Percentiles rank a stretch among this genome's conserved stretches.
Evolutionary conservation across 2,888 invertebrate species (phyloP).

Genomic region (Acronicta alni): DNA sequence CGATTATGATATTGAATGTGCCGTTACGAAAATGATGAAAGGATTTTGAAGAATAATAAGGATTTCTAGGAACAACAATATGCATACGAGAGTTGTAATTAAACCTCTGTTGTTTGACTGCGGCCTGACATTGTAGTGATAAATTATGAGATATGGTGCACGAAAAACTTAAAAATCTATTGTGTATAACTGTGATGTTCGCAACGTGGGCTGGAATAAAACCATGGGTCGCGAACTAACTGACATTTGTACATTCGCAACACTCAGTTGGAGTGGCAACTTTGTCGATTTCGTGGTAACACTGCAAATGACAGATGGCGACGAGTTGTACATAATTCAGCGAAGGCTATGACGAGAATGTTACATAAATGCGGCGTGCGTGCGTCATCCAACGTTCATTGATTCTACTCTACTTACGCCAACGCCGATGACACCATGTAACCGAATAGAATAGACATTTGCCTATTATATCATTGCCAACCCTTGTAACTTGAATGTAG

Average conservation of each 20-base stretch:
- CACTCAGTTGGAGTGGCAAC: constrained; percentile 25
- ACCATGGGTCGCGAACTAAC: constrained; percentile 26
- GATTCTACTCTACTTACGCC: constrained; percentile 38
- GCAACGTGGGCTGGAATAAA: constrained; percentile 31
- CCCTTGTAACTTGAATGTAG: constrained; percentile 15
- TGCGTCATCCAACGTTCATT: constrained; percentile 60
- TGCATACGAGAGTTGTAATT: constrained; percentile 17
- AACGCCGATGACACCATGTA: constrained; percentile 32
- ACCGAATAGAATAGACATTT: constrained; percentile 27
- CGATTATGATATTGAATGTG: constrained; percentile 37
- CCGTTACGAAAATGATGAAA: constrained; percentile 31
- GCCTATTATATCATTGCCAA: constrained; percentile 26
- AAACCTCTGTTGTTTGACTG: constrained; percentile 20
- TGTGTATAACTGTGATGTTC: constrained; percentile 24
- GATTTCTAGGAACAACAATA: constrained; percentile 18
- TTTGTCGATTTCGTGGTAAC: constrained; percentile 42
- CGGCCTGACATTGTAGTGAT: constrained; percentile 7
- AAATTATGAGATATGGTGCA: constrained; percentile 13
- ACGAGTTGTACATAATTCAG: constrained; percentile 51
- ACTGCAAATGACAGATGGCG: constrained; percentile 55
- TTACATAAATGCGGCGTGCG: constrained; percentile 49
- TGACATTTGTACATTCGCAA: constrained; percentile 28
- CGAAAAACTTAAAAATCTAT: constrained; percentile 19
- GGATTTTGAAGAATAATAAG: constrained; percentile 17
- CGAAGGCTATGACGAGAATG: constrained; percentile 49